Conservation (phyloP, 2,113 vertebrate species). For the Lontra canadensis region DNA sequence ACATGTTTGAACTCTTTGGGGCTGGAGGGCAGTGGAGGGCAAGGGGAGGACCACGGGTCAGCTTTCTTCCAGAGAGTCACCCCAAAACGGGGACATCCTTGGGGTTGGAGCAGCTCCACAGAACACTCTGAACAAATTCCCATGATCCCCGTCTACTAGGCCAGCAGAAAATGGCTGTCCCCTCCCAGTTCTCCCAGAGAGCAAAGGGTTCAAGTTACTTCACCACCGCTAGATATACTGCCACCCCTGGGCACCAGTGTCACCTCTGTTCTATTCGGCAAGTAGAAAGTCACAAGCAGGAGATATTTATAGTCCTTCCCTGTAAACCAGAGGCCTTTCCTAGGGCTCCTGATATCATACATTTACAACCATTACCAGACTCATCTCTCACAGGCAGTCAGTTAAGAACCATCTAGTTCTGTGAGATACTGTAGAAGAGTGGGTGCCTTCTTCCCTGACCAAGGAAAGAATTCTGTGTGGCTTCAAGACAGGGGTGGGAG, state of each 20-base stretch:
- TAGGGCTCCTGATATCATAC: neutral
- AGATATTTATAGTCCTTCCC: neutral
- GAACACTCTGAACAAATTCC: neutral
- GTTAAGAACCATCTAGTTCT: neutral
- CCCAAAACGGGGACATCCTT: constrained; percentile 14
- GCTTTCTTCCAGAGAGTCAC: constrained; percentile 22
- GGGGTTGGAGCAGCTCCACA: constrained; percentile 18
- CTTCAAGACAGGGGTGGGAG: neutral
- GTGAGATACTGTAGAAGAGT: neutral
- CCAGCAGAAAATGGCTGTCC: neutral
- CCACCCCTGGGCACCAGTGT: no score
- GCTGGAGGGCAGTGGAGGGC: neutral
- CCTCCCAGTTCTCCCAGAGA: neutral
- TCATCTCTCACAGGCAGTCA: neutral
- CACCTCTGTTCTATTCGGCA: neutral
- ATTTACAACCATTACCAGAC: no score
- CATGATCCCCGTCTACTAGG: neutral
- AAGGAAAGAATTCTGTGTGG: neutral
- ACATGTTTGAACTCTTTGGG: neutral
- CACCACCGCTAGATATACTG: no score
- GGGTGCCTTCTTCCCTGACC: neutral
- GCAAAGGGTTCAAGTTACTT: neutral
- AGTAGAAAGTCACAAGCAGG: neutral
- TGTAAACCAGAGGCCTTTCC: neutral
- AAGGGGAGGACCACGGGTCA: neutral